Evolutionary conservation across 2,113 vertebrate species (phyloP).

Genomic region (Naja naja): DNA sequence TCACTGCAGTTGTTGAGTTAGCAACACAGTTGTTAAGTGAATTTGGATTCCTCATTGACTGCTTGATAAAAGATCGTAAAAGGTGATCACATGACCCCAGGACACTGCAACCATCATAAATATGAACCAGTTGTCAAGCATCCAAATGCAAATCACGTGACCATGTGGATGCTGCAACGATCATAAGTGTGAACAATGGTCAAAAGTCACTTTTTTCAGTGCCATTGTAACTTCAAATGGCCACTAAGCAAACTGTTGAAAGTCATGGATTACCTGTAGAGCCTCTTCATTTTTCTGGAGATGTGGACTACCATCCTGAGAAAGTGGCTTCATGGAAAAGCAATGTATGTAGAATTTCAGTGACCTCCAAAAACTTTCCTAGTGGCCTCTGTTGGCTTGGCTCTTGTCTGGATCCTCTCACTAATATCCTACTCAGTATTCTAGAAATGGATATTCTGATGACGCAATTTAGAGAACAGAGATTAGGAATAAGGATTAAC

Average conservation of each 20-base stretch:
- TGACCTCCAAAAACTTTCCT: not conserved
- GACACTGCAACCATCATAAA: not conserved
- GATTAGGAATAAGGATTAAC: not conserved
- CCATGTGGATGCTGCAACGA: not conserved
- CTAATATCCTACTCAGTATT: not conserved
- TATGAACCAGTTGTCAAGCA: not conserved
- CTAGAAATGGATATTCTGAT: not conserved
- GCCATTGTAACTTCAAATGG: not conserved
- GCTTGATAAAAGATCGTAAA: not conserved
- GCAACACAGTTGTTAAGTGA: not conserved
- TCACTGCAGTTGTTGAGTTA: not conserved
- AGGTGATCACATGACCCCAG: not conserved
- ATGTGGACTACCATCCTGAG: not conserved
- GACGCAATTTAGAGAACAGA: not conserved
- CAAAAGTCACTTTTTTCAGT: not conserved
- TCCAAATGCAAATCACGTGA: not conserved
- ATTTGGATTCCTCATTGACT: not conserved
- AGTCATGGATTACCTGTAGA: not conserved
- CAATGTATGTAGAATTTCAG: not conserved
- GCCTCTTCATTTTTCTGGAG: not conserved
- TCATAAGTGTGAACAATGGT: not conserved
- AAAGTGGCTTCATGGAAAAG: not conserved
- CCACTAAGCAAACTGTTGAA: not conserved
- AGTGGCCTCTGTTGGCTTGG: not conserved
- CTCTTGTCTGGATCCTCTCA: not conserved